These are phyloP conservation scores for Bombus sibiricus DNA, from an alignment of 1,140 invertebrate species.

Conservation along the genomic window DNA sequence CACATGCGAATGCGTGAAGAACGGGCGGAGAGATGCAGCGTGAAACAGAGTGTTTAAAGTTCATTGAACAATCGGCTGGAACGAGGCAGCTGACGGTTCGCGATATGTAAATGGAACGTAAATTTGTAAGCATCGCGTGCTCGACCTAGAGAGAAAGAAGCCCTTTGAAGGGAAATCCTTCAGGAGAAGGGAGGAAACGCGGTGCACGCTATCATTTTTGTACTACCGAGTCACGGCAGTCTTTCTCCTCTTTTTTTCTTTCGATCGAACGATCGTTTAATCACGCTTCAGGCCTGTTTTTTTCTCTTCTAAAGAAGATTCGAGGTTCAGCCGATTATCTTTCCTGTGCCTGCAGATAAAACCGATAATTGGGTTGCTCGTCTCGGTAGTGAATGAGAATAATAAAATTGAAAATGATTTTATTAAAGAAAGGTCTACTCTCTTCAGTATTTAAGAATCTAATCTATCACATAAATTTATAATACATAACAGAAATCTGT, in stretches of 20 bases:
- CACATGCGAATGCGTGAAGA: constrained; percentile 17
- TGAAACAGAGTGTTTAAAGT: constrained; percentile 34
- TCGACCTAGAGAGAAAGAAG: constrained; percentile 37
- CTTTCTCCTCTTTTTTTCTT: not conserved
- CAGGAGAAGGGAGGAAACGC: constrained; percentile 18
- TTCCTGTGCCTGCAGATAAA: not conserved
- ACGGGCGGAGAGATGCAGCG: not conserved
- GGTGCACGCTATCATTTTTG: constrained; percentile 37
- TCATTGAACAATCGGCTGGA: constrained; percentile 62
- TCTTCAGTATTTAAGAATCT: not conserved
- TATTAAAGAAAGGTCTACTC: not conserved
- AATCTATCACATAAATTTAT: not conserved
- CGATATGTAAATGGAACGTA: constrained; percentile 51
- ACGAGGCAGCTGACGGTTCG: constrained; percentile 46
- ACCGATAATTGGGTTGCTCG: not conserved
- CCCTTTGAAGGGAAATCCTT: constrained; percentile 47
- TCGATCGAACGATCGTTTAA: constrained; percentile 28
- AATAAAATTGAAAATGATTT: not conserved
- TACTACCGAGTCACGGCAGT: constrained; percentile 3
- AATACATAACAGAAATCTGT: not conserved
- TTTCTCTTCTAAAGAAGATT: not conserved
- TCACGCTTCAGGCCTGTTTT: not conserved
- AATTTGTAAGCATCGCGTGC: constrained; percentile 56
- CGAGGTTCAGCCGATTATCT: not conserved
- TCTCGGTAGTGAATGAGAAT: not conserved